These are phyloP conservation scores for Pitangus sulphuratus DNA, from an alignment of 2,797 vertebrate genomes.

Conservation along the genomic window DNA sequence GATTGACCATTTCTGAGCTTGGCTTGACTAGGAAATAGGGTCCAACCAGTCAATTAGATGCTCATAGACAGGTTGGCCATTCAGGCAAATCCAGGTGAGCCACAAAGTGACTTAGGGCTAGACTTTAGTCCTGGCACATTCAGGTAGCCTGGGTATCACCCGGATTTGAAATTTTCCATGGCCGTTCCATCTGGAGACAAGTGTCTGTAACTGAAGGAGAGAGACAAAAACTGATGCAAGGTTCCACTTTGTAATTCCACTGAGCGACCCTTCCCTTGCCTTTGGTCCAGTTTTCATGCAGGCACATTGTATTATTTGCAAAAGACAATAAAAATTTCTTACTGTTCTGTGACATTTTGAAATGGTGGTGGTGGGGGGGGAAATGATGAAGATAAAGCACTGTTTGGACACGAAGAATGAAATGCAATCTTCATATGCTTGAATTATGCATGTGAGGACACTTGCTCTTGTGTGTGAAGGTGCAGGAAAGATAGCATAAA, in stretches of 20 bases:
- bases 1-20: neutral
- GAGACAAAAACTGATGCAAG: neutral
- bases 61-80: neutral
- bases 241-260: neutral
- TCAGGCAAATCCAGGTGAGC: neutral
- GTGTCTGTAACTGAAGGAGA: neutral
- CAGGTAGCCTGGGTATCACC: neutral
- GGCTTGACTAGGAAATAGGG: neutral
- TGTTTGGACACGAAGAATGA: neutral
- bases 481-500: neutral
- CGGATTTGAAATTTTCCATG: neutral
- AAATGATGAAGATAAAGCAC: neutral
- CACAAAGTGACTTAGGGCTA: neutral
- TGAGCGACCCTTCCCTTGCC: neutral
- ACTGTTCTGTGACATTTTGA: neutral
- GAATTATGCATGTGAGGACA: neutral
- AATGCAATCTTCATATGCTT: neutral
- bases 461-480: neutral
- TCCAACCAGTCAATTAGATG: neutral
- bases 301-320: neutral
- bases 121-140: neutral
- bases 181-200: neutral
- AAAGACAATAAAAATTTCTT: neutral
- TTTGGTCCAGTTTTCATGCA: neutral
- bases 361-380: neutral